Conservation (phyloP, 2,113 vertebrate genomes). For the Oncorhynchus kisutch region DNA sequence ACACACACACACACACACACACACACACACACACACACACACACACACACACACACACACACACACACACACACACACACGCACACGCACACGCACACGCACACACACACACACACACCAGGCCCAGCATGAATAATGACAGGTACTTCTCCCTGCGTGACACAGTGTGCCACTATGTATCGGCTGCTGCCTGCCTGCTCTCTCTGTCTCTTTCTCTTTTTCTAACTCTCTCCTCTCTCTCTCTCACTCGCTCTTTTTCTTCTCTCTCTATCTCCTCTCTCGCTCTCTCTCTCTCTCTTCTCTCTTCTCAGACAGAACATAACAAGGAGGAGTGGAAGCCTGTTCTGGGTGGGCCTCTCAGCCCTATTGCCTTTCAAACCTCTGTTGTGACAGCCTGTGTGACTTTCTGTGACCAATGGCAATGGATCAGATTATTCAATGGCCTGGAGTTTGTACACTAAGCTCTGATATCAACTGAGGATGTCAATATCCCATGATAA, state of each 20-base stretch:
- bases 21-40: too few species aligned
- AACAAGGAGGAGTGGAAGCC: too few species aligned
- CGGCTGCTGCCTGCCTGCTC: constrained; percentile 1
- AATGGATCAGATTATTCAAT: neutral
- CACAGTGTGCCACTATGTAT: constrained; percentile 35
- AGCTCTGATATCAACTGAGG: too few species aligned
- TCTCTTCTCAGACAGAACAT: too few species aligned
- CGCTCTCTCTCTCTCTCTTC: neutral
- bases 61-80: neutral
- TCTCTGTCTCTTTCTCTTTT: constrained; percentile 14
- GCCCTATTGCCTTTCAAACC: too few species aligned
- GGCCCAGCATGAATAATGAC: constrained; percentile 28
- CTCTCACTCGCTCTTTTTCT: constrained; percentile 15
- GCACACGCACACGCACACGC: too few species aligned
- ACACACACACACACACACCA: neutral
- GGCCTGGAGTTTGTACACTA: neutral
- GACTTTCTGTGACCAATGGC: neutral
- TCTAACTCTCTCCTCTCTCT: neutral
- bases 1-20: neutral
- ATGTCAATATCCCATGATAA: neutral
- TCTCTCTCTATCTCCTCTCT: constrained; percentile 10
- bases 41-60: too few species aligned
- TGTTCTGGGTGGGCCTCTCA: too few species aligned
- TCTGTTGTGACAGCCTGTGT: constrained; percentile 3
- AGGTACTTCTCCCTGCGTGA: constrained; percentile 26